Conservation (phyloP, 2,888 invertebrate genomes). For the Lymantria dispar region DNA sequence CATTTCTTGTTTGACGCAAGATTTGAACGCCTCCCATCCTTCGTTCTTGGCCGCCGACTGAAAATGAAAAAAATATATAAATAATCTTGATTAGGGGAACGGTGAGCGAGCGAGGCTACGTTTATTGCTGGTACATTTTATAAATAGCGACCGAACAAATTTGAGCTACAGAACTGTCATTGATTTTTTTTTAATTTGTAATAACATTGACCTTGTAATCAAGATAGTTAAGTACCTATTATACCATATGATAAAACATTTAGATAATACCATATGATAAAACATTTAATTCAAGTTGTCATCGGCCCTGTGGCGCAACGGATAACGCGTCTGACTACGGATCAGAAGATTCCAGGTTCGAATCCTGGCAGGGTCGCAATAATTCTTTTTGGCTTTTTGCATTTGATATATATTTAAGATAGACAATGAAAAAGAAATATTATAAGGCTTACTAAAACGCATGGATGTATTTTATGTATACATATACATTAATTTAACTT, state of each 20-base stretch:
- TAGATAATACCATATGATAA: not conserved
- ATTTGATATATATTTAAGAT: too few species aligned
- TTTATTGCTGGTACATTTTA: too few species aligned
- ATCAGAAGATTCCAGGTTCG: constrained; percentile 88
- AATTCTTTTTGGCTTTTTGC: not conserved
- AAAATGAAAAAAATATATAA: constrained; percentile 51
- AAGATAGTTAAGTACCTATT: not conserved
- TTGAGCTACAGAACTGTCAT: too few species aligned
- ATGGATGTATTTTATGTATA: too few species aligned
- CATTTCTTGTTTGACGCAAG: constrained; percentile 96
- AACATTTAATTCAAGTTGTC: not conserved
- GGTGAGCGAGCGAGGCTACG: too few species aligned
- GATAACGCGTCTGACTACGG: constrained; percentile 88
- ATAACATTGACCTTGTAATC: too few species aligned
- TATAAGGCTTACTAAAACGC: too few species aligned
- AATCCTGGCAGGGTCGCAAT: constrained; percentile 83
- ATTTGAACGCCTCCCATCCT: constrained; percentile 96
- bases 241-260: constrained; percentile 9
- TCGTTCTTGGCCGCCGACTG: constrained; percentile 94
- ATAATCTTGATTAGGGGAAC: not conserved
- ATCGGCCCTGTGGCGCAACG: constrained; percentile 84
- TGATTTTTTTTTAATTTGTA: too few species aligned
- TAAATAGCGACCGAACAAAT: too few species aligned
- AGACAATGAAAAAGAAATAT: too few species aligned
- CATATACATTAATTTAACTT: too few species aligned